Base-by-base conservation (phyloP, 2,797 vertebrate genomes). In the Spinibarbus caldwelli region DNA sequence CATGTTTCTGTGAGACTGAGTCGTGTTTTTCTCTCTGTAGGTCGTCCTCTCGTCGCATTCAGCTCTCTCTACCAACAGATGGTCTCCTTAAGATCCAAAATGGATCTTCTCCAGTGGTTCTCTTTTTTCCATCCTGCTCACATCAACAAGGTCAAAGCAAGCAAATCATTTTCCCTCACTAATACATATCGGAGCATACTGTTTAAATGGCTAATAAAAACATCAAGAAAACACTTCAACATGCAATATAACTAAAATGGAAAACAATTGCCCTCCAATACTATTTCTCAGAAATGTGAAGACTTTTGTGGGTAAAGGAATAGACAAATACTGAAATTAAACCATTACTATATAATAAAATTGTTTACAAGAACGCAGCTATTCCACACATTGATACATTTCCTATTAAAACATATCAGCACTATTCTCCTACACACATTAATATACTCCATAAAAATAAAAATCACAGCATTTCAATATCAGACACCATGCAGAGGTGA, bases 21-120 rank as follows among this genome's bases (percentile, higher is more conserved):
- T 3, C 2, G 31, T 78, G 2, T 6, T 78, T 77, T 62, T 43
- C 36, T 29, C n/a, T 78, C 36, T 6, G 23, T 41, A 41, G 52
- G 52, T 59, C 15, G 11, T 41, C 6, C 1, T 45, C 12, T 47
- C 26, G 17, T 54, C 5, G 12, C 11, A 3, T 71, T 71, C 36
- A 72, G 52, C 19, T 73, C n/a, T 83, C 29, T 83, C 5, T 75
- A 62, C 21, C 57, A 62, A 75, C 81, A 83, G 81, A 83, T 83
- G 81, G 71, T 66, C 41, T 83, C 41, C 70, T 83, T 62, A 64
- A 64, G 54, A 75, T 83, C 81, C 29, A 75, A 49, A 47, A 75
- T 83, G 81, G 70, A 83, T 66, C 81, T 83, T 59, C 6, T 78
- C 36, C 47, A 78, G 73, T 19, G 57, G 81, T 75, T 75, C 21